These are phyloP conservation scores for Nothoprocta perdicaria DNA, from an alignment of 2,113 vertebrate species.

Conservation along the genomic window DNA sequence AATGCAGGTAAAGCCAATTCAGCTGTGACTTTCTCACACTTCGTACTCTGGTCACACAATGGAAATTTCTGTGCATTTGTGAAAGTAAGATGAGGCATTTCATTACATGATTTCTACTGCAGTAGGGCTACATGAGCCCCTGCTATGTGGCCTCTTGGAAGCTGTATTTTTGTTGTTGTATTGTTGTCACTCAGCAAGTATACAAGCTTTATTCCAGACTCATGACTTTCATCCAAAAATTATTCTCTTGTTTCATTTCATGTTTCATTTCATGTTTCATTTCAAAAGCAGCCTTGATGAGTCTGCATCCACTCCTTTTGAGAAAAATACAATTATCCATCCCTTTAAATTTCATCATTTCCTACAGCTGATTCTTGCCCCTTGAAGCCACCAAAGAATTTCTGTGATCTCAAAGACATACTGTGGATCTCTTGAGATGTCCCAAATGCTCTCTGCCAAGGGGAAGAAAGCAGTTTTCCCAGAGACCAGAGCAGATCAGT, in stretches of 20 bases:
- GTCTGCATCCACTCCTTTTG: background rate
- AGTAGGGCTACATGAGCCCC: background rate
- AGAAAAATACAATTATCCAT: background rate
- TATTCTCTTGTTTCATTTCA: background rate
- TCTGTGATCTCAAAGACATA: background rate
- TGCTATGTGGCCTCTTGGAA: background rate
- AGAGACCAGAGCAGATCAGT: background rate
- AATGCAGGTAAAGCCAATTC: background rate
- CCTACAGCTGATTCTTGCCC: background rate
- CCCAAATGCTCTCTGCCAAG: background rate
- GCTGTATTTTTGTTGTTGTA: background rate
- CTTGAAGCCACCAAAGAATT: background rate
- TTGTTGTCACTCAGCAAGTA: background rate
- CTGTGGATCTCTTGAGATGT: background rate
- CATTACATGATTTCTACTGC: background rate
- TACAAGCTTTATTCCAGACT: background rate
- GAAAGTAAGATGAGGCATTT: background rate
- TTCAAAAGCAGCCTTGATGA: background rate
- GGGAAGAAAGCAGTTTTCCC: background rate
- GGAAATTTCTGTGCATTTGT: background rate
- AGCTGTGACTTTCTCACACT: background rate
- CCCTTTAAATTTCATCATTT: background rate
- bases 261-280: background rate
- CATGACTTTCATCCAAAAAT: background rate
- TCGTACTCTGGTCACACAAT: background rate